These are phyloP conservation scores for Cacoxenus indagator DNA, from an alignment of 2,888 invertebrate species.

Conservation along the genomic window DNA sequence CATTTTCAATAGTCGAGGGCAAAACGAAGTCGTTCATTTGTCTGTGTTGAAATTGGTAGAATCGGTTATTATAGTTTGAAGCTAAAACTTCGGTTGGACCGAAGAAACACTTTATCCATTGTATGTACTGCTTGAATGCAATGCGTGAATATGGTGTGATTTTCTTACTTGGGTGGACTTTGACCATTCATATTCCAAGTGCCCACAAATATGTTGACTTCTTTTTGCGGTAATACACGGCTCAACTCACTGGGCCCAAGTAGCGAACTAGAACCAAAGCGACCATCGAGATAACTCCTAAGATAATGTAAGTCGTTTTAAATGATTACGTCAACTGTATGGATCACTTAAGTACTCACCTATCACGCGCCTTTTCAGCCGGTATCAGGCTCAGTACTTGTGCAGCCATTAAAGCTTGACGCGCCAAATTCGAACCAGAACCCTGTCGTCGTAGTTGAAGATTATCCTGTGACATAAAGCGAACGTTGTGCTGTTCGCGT, in stretches of 20 bases:
- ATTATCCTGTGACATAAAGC: conserved; percentile 68
- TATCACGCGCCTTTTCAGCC: conserved; percentile 84
- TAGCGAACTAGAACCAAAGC: conserved; percentile 84
- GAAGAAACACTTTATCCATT: background rate
- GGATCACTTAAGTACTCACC: conserved; percentile 69
- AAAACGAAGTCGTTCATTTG: conserved; percentile 92
- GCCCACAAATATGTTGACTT: conserved; percentile 89
- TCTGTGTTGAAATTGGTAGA: conserved; percentile 71
- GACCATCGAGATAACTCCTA: conserved; percentile 85
- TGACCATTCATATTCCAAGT: conserved; percentile 99
- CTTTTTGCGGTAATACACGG: conserved; percentile 87
- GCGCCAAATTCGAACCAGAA: conserved; percentile 71
- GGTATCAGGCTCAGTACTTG: conserved; percentile 87
- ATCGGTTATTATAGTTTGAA: background rate
- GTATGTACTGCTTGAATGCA: background rate
- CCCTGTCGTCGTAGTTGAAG: conserved; percentile 60
- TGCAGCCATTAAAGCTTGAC: conserved; percentile 82
- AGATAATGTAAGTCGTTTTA: background rate
- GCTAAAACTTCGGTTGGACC: background rate
- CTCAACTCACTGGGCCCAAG: conserved; percentile 88
- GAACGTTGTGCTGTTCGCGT: conserved; percentile 49
- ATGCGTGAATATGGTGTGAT: background rate
- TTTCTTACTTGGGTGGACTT: conserved; percentile 80
- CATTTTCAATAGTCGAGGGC: conserved; percentile 85
- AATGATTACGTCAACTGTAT: background rate